Evolutionary conservation across 2,888 invertebrate genomes (phyloP), one percentile per base, ranked within the genome.

Genomic region (Ormyrus rosae): DNA sequence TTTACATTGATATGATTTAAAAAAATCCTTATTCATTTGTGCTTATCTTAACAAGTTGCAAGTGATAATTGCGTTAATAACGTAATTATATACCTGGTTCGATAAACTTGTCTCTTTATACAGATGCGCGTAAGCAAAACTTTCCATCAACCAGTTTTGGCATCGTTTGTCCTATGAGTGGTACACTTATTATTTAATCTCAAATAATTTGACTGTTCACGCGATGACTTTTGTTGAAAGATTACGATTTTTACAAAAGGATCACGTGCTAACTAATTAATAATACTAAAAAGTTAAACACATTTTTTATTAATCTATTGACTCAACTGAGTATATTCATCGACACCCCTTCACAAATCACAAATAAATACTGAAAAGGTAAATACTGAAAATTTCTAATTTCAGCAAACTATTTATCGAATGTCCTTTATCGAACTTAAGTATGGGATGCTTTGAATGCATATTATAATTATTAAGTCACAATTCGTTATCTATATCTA

Each of bases 201-300:
- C 8, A 61, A 53, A 53, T 10, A 61, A 74, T 56, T 34, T 60
- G 68, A 60, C 50, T 55, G 7, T 5, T 46, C 68, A 60, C 53
- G 61, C 61, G n/a, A 46, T 19, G 45, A 10, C 51, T 50, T 61
- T 7, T 45, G 34, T 10, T 53, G 4, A 51, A 50, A 10, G 19
- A 7, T 53, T 51, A 46, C 13, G 13, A 51, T 11, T 53, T 53
- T 68, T 51, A 75, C 53, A 60, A 53, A 46, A 8, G 3, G 19
- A 76, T 69, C 76, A 76, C 69, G 69, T 63, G 76, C 46, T 48
- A 19, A 48, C 0, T 34, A 13, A 53, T 53, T 45, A 5, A 65
- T 10, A 46, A 19, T 5, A 46, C 2, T 34, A 65, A 34, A 58
- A n/a, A 48, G 50, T 6, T 34, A 56, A 0, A 50, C 19, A 50